Base-by-base conservation (phyloP, 2,888 invertebrate species). In the Calliopum simillimum region DNA sequence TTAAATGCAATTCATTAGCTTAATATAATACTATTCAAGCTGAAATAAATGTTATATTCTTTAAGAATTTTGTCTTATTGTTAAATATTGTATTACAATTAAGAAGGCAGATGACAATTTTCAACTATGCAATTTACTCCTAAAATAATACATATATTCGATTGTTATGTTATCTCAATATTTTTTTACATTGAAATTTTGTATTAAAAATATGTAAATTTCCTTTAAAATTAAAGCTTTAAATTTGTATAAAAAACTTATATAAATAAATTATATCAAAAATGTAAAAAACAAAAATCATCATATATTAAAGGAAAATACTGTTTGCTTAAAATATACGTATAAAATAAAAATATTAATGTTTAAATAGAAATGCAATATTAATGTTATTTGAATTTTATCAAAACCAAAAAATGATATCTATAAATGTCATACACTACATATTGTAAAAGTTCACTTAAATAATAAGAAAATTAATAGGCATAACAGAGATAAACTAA, bases 221-320 rank as follows among this genome's bases (percentile, higher is more conserved):
- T 74, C 74, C 75, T 76, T 69, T 66, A 68, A 33, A 41, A 16
- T 21, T n/a, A 58, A 70, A 76, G 76, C 76, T 76, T 76, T 76
- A 75, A 76, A 69, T 55, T 69, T 73, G 62, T 68, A 69, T 73
- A 70, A 56, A 46, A 49, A 25, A 33, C 16, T 25, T 43, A 53
- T 62, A 61, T 33, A 44, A 62, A 46, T 69, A 33, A 33, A 33
- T 8, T 33, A 33, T 33, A 33, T 33, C 5, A 6, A 33, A 33
- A 33, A 33, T 33, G 2, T 33, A 33, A 33, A 33, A 33, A 33
- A 1, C 5, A 33, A 33, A 33, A 4, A 33, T n/a, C n/a, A n/a
- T n/a, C n/a, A n/a, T n/a, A n/a, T n/a, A n/a, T n/a, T n/a, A 33
- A 1, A 33, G 8, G 8, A 3, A 3, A 33, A 33, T 4, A 33